phyloP scores from a whole-genome alignment of 2,113 vertebrate genomes.

The Arothron firmamentum region DNA sequence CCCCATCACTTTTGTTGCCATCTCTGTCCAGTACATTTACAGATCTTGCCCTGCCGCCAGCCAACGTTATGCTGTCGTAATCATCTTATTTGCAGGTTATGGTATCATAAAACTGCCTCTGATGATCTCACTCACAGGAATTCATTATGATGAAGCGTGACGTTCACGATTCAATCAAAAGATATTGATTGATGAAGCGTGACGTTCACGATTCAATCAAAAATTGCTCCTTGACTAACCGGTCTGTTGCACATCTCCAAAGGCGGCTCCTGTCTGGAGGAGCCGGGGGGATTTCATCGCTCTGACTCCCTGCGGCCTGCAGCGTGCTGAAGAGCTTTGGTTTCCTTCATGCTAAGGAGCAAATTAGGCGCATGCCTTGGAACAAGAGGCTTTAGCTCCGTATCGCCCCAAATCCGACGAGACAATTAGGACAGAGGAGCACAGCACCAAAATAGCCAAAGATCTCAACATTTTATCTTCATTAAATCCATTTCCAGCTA shows the following conservation, averaged over 20 bases:
- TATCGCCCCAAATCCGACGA: slow-evolving; percentile 42
- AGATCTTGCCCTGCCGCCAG: slow-evolving; percentile 30
- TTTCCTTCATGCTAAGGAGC: slow-evolving; percentile 39
- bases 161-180: slow-evolving; percentile 35
- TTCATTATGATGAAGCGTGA: slow-evolving; percentile 42
- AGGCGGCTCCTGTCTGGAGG: slow-evolving; percentile 12
- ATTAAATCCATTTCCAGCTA: slow-evolving; percentile 40
- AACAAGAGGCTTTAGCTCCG: slow-evolving; percentile 28
- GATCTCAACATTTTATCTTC: slow-evolving; percentile 41
- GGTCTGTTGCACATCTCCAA: slow-evolving; percentile 17
- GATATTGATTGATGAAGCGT: slow-evolving; percentile 37
- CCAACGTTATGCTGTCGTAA: slow-evolving; percentile 44
- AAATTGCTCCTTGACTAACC: slow-evolving; percentile 43
- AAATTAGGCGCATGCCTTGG: slow-evolving; percentile 45
- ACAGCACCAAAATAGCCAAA: slow-evolving; percentile 28
- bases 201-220: slow-evolving; percentile 37
- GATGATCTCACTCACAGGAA: slow-evolving; percentile 47
- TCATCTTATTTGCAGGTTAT: slow-evolving; percentile 62
- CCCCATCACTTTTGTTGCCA: slow-evolving; percentile 58
- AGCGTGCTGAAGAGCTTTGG: slow-evolving; percentile 22
- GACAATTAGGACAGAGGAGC: slow-evolving; percentile 51
- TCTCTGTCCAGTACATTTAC: slow-evolving; percentile 44
- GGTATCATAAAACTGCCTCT: slow-evolving; percentile 44
- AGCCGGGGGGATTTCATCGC: slow-evolving; percentile 15
- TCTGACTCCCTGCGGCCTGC: slow-evolving; percentile 22